These are phyloP conservation scores for Trachymyrmex cornetzi DNA, from an alignment of 1,140 invertebrate species.

Conservation along the genomic window DNA sequence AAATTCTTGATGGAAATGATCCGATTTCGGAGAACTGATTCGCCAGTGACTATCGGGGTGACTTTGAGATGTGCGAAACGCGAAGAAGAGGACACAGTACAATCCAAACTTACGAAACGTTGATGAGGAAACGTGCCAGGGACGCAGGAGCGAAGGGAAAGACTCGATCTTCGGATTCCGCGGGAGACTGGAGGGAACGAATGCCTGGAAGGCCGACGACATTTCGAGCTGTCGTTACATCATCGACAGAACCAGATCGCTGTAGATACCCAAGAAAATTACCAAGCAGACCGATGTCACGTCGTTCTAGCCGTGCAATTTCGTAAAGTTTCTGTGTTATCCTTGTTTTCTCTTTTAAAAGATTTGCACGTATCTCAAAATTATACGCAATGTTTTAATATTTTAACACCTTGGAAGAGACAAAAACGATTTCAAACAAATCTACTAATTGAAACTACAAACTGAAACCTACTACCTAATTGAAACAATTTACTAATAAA, in stretches of 20 bases:
- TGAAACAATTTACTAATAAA: background rate
- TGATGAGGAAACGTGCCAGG: conserved; percentile 75
- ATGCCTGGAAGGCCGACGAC: conserved; percentile 77
- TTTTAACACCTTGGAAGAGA: background rate
- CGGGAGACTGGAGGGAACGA: conserved; percentile 73
- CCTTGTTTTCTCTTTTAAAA: conserved; percentile 4
- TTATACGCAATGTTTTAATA: conserved; percentile 8
- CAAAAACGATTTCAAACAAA: background rate
- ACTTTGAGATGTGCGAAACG: conserved; percentile 53
- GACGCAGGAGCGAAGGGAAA: conserved; percentile 76
- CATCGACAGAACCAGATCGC: conserved; percentile 78
- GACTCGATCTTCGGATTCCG: conserved; percentile 74
- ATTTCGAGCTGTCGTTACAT: conserved; percentile 77
- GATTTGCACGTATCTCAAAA: background rate
- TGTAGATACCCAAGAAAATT: conserved; percentile 71
- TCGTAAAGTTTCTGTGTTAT: conserved; percentile 49
- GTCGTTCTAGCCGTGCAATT: conserved; percentile 46
- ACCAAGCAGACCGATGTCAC: conserved; percentile 47
- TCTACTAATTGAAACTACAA: no score
- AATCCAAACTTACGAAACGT: conserved; percentile 71
- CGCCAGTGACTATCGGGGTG: background rate
- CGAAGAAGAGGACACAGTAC: conserved; percentile 34
- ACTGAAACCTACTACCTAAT: no score
- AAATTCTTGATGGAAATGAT: background rate
- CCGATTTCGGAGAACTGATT: background rate